Evolutionary conservation across 2,888 invertebrate species (phyloP), one percentile per base, ranked within the genome.

Genomic region (Gari tellinella): DNA sequence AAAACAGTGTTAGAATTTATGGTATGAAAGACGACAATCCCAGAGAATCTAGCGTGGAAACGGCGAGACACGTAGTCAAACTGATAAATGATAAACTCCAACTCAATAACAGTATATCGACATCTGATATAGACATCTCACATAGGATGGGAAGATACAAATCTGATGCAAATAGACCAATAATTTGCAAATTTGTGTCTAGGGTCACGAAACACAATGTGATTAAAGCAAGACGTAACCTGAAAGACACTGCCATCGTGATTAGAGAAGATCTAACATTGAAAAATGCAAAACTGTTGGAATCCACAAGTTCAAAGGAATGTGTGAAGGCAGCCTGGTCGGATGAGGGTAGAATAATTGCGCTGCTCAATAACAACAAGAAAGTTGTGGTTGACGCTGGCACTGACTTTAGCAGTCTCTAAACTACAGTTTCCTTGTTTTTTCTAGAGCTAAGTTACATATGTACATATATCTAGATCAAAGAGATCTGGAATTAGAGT

Each of bases 171-270:
- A 61, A 61, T 21, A 8, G 63, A 7, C 63, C 63, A 8, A 53
- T 63, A 8, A 63, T 63, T 4, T 63, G 63, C 23, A 63, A 63
- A n/a, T 63, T 63, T 43, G 53, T 60, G 14, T 31, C 25, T 14
- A n/a, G 60, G 19, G 8, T 48, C 17, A 46, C 8, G 5, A 63
- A 53, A 31, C 7, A 2, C 1, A 7, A 25, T 7, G 38, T 45
- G 1, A 15, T 63, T 1, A 43, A 21, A 21, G 21, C 23, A 2
- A 25, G 63, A n/a, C 12, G 37, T 15, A 17, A 14, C 1, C 53
- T 63, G 45, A 63, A 53, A 21, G 63, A 46, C 14, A 45, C 63
- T 14, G 19, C 51, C 1, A 45, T 26, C 15, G 63, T 63, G 10
- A 53, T 63, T 2, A 43, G 46, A 21, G 63, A 63, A 53, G 63